A percentile compares a stretch with the other conserved stretches of the same genome.
Evolutionary conservation across 2,888 invertebrate species (phyloP).

Genomic region (Rhamnusium bicolor): DNA sequence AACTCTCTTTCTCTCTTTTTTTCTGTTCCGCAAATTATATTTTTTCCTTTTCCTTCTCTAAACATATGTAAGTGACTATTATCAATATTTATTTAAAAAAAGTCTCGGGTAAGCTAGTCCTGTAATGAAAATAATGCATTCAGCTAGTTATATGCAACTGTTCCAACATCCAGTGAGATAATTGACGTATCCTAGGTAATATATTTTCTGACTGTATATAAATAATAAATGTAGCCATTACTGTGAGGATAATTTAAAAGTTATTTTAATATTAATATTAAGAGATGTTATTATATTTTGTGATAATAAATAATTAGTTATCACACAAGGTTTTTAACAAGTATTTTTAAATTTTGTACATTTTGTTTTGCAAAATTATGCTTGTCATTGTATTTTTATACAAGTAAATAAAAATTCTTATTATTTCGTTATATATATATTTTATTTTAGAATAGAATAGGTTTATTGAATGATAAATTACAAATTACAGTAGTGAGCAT

Average conservation of each 20-base stretch:
- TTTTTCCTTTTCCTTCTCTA: no score
- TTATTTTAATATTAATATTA: slow-evolving; percentile 27
- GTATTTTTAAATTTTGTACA: slow-evolving; percentile 21
- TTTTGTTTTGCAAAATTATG: slow-evolving; percentile 17
- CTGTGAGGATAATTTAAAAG: slow-evolving; percentile 20
- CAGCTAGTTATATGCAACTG: slow-evolving; percentile 10
- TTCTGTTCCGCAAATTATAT: no score
- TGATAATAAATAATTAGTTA: slow-evolving; percentile 7
- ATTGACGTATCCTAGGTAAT: slow-evolving; percentile 14
- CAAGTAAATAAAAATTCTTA: slow-evolving; percentile 25
- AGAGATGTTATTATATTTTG: slow-evolving; percentile 16
- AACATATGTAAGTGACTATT: slow-evolving; percentile 22
- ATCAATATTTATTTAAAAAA: slow-evolving; percentile 6
- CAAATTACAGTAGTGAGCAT: no score
- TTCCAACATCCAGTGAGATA: slow-evolving; percentile 21
- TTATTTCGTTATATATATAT: background rate
- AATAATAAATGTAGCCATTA: slow-evolving; percentile 30
- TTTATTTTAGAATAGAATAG: no score
- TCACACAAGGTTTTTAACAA: background rate
- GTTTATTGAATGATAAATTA: no score
- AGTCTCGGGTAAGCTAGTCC: slow-evolving; percentile 27
- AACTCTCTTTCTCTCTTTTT: no score
- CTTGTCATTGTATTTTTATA: slow-evolving; percentile 1
- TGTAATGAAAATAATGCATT: slow-evolving; percentile 3
- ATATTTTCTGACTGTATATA: slow-evolving; percentile 30